A percentile compares a stretch with the other conserved stretches of the same genome.
These are phyloP conservation scores for Lasioglossum albipes DNA, from an alignment of 1,140 invertebrate species.

Conservation along the genomic window DNA sequence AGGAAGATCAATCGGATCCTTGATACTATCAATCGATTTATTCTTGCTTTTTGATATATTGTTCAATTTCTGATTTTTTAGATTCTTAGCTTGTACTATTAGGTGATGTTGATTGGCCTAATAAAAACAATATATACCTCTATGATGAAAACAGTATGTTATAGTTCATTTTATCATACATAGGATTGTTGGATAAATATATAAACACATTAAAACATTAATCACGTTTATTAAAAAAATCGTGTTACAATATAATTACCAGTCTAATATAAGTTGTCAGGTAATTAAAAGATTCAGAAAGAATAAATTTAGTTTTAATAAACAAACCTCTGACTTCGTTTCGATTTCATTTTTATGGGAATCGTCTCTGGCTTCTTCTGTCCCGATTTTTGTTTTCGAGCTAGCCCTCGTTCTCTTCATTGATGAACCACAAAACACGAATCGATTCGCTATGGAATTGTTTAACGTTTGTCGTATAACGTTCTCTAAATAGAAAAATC, in stretches of 20 bases:
- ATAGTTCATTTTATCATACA: neutral
- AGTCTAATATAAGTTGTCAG: no score
- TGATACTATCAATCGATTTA: neutral
- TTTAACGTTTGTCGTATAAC: slow-evolving; percentile 5
- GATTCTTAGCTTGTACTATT: neutral
- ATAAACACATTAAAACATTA: no score
- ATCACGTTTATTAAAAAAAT: no score
- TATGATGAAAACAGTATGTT: neutral
- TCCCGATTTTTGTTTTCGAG: neutral
- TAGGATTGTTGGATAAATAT: no score
- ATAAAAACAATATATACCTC: neutral
- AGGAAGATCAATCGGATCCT: neutral
- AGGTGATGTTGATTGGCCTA: neutral
- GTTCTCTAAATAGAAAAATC: slow-evolving; percentile 16
- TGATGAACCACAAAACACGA: neutral
- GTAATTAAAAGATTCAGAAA: no score
- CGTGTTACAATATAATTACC: no score
- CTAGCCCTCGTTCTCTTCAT: slow-evolving; percentile 35
- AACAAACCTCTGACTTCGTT: slow-evolving; percentile 12
- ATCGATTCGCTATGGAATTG: neutral
- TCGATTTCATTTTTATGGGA: neutral
- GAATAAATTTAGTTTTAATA: no score
- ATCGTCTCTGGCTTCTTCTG: neutral
- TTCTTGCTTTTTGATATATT: neutral
- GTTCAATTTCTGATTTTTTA: neutral